These are phyloP conservation scores for Aramus guarauna DNA, from an alignment of 2,113 vertebrate genomes.

Conservation along the genomic window DNA sequence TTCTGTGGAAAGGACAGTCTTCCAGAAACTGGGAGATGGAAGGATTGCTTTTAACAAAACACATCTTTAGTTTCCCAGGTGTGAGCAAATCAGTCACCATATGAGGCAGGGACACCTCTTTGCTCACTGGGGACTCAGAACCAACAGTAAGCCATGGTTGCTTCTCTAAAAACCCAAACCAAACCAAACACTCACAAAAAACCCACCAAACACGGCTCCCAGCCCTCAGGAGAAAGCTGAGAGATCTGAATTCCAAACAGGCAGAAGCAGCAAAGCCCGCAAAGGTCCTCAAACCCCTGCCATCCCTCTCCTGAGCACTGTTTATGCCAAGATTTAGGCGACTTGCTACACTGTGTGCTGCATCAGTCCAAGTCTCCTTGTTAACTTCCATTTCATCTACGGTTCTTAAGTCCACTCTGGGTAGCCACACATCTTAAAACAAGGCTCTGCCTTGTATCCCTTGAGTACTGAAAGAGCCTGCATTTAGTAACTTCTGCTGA, in stretches of 20 bases:
- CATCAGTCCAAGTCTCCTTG: not conserved
- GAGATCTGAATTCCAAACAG: not conserved
- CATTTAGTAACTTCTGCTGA: not conserved
- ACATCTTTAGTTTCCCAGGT: not conserved
- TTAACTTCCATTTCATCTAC: not conserved
- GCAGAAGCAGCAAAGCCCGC: not conserved
- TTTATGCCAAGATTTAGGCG: not conserved
- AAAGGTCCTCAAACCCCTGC: not conserved
- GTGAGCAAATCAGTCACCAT: not conserved
- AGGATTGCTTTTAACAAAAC: not conserved
- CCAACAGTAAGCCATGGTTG: not conserved
- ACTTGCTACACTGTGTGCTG: too few species aligned
- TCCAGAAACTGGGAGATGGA: not conserved
- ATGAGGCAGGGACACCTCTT: not conserved
- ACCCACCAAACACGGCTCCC: too few species aligned
- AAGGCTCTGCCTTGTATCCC: not conserved
- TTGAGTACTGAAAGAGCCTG: not conserved
- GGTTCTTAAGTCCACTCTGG: not conserved
- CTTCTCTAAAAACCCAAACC: not conserved
- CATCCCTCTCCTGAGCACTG: not conserved
- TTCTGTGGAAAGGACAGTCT: not conserved
- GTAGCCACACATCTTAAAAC: not conserved
- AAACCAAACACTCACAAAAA: too few species aligned
- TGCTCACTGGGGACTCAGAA: not conserved
- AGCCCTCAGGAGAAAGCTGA: not conserved